Evolutionary conservation across 2,113 vertebrate species (phyloP), one percentile per base, ranked within the genome.

Genomic region (Chlorodrepanis virens): DNA sequence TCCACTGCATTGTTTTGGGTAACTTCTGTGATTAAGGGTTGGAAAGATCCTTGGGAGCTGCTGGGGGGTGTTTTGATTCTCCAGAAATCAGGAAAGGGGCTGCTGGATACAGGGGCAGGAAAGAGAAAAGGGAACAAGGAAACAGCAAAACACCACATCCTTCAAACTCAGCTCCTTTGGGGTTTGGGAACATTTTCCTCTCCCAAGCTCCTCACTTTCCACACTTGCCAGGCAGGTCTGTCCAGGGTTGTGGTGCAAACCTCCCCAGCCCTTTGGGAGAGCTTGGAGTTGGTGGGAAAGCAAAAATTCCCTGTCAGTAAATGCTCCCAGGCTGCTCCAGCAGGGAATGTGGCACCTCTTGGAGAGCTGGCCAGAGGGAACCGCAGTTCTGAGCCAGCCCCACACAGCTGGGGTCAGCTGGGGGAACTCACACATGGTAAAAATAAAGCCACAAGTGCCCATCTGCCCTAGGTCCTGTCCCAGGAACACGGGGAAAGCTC

Each of bases 371-470:
- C 71, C 33, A 78, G 84, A 83, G 79, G 71, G 76, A 96, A 35
- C 9, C 83, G 90, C 89, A 92, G 92, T 82, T 81, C 95, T 91
- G 93, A 93, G 84, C 80, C 85, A 59, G 71, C 89, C 88, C 63
- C 92, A 53, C 91, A n/a, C 70, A 59, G 93, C 24, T 33, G 80
- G 86, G 63, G 70, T 71, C 88, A 85, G 70, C 77, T 82, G 86
- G n/a, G 53, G 87, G 89, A 95, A 87, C 78, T 68, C 76, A 80
- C 71, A 40, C 2, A 47, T 15, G 67, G 57, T 28, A 59, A 92
- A 86, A 94, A 72, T 40, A 75, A 86, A 94, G 81, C 87, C 83
- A 90, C 61, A n/a, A 75, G 87, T 47, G 75, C 87, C 83, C 91
- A 20, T 89, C 87, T 96, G 54, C 82, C 72, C 81, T 86, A 83